Conservation (phyloP, 2,888 invertebrate genomes). For the Tricholauxania praeusta region DNA sequence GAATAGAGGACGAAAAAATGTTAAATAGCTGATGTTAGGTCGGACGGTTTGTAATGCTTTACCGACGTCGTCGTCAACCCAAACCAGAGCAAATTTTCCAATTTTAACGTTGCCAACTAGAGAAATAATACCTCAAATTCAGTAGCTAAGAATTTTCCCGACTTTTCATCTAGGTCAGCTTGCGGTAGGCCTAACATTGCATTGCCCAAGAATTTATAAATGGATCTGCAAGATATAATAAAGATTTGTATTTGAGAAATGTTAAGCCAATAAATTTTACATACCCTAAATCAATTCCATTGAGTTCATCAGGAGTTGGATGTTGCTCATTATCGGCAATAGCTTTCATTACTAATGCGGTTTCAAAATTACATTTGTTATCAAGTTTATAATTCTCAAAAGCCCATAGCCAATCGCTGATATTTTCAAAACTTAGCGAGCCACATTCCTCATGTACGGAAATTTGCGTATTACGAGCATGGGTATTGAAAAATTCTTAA, state of each 20-base stretch:
- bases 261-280: background rate
- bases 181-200: conserved; percentile 62
- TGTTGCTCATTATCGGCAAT: conserved; percentile 45
- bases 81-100: background rate
- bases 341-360: conserved; percentile 55
- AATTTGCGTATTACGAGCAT: conserved; percentile 48
- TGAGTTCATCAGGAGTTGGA: conserved; percentile 34
- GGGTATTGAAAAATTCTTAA: conserved; percentile 54
- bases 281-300: conserved; percentile 47
- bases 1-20: too few species aligned
- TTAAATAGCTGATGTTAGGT: too few species aligned
- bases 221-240: conserved; percentile 49
- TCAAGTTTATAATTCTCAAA: conserved; percentile 49
- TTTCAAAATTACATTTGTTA: conserved; percentile 54
- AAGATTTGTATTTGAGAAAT: background rate
- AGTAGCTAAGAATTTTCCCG: conserved; percentile 53
- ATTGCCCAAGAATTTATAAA: conserved; percentile 60
- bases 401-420: conserved; percentile 57
- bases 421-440: conserved; percentile 55
- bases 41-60: too few species aligned
- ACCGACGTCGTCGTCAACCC: too few species aligned
- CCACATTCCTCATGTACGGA: conserved; percentile 56
- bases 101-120: background rate
- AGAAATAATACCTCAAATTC: conserved; percentile 58
- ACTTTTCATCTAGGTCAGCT: conserved; percentile 50